Evolutionary conservation across 1,140 invertebrate species (phyloP).

Genomic region (Drosophila ohnishii): DNA sequence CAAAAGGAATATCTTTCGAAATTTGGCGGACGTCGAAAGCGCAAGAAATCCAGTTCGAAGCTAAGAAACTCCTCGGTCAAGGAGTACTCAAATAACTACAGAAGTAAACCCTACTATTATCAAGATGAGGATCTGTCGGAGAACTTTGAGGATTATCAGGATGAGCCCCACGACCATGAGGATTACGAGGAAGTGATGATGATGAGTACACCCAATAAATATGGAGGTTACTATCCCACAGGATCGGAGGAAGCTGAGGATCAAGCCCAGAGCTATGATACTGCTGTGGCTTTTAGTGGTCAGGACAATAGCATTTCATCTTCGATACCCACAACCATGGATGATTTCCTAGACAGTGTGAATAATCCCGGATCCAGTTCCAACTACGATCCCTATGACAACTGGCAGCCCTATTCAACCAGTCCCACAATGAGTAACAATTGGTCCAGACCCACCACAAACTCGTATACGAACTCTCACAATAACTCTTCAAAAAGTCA

Average conservation of each 20-base stretch:
- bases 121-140: conserved; percentile 35
- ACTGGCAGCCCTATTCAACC: conserved; percentile 32
- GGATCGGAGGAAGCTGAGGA: conserved; percentile 32
- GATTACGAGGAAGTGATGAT: conserved; percentile 34
- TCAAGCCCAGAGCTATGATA: conserved; percentile 42
- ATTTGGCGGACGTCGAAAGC: conserved; percentile 51
- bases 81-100: background rate
- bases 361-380: background rate
- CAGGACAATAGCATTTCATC: conserved; percentile 48
- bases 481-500: conserved; percentile 8
- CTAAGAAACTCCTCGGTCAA: conserved; percentile 12
- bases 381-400: conserved; percentile 34
- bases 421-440: conserved; percentile 3
- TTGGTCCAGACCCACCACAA: conserved; percentile 20
- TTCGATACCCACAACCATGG: conserved; percentile 45
- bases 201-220: conserved; percentile 6
- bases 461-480: conserved; percentile 4
- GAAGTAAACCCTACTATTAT: conserved; percentile 16
- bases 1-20: conserved; percentile 61
- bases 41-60: conserved; percentile 44
- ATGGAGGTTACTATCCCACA: conserved; percentile 23
- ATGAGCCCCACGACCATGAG: conserved; percentile 17
- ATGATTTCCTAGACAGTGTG: conserved; percentile 49
- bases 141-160: conserved; percentile 50
- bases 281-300: conserved; percentile 57